Evolutionary conservation across 2,113 vertebrate genomes (phyloP), one percentile per base, ranked within the genome.

Genomic region (Psammodynastes pulverulentus): DNA sequence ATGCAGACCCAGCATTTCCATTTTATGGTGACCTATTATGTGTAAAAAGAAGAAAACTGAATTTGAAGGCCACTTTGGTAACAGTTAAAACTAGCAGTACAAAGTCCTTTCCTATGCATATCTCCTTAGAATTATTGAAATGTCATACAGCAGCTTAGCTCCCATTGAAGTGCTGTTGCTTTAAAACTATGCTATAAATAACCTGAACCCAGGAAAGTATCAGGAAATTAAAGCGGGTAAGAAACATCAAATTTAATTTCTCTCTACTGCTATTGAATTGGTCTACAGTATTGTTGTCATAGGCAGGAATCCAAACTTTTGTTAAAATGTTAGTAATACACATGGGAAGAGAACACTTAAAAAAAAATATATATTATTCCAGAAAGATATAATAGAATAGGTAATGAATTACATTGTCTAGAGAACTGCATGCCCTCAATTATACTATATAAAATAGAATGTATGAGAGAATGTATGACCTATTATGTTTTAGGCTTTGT

Each of bases 131-230:
- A 88, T 17, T 6, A 90, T 58, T 93, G 93, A 94, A 96, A 95
- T 96, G 94, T 96, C 94, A 95, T 92, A 92, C 93, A 62, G 56
- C 67, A 84, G 49, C 29, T 34, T 56, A 9, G 43, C 56, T 46
- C 91, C 89, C 0, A 0, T 0, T 2, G 34, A 85, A 0, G 0
- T 2, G 1, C 0, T 4, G 43, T 49, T 49, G 46, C 89, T 92
- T 46, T 56, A 89, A 84, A 95, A 84, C 85, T 13, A 2, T 1
- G 8, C 93, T 96, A 96, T 95, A 96, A 95, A 96, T 96, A 96
- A 29, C 72, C 90, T 24, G 88, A 0, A 84, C 39, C 89, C 89
- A 54, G 29, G 21, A 58, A 45, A 94, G 29, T 0, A 0, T 91
- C 90, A 0, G 0, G 45, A 0, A 0, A 85, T 93, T 93, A 84